A percentile compares a stretch with the other conserved stretches of the same genome.
Conservation (phyloP, 2,113 vertebrate species). For the Bos javanicus region DNA sequence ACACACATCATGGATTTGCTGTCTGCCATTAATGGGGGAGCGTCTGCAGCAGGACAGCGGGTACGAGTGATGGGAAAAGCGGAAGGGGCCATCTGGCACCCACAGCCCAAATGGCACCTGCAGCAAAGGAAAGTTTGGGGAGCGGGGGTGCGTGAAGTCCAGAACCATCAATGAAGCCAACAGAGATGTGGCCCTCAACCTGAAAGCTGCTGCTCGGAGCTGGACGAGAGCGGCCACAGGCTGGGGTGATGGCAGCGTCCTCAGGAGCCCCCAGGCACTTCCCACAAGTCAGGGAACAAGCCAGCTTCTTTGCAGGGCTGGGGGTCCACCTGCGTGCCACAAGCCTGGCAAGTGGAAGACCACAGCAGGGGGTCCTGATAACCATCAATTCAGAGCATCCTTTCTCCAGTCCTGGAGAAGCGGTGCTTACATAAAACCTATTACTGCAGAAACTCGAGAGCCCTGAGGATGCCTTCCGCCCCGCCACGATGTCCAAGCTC, state of each 20-base stretch:
- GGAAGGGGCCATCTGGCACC: accelerated
- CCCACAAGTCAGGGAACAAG: not conserved
- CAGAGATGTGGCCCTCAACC: not conserved
- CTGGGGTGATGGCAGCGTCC: accelerated
- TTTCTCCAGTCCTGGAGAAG: not conserved
- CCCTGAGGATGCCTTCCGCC: accelerated
- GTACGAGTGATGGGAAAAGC: accelerated
- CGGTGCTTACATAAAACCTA: accelerated
- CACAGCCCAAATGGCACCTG: accelerated
- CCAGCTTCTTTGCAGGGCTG: not conserved
- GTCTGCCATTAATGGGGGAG: not conserved
- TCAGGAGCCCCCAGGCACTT: too few relatives aligned
- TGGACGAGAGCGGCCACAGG: accelerated
- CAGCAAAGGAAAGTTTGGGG: not conserved
- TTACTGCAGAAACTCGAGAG: accelerated
- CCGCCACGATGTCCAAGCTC: accelerated
- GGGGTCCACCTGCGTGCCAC: accelerated
- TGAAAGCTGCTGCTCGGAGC: not conserved
- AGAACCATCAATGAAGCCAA: not conserved
- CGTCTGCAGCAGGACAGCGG: accelerated
- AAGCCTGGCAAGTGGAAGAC: not conserved
- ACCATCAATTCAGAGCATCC: not conserved
- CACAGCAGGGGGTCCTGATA: not conserved
- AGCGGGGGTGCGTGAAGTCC: accelerated
- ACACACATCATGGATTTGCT: not conserved